Evolutionary conservation across 2,888 invertebrate genomes (phyloP), one percentile per base, ranked within the genome.

Genomic region (Microchrysa polita): DNA sequence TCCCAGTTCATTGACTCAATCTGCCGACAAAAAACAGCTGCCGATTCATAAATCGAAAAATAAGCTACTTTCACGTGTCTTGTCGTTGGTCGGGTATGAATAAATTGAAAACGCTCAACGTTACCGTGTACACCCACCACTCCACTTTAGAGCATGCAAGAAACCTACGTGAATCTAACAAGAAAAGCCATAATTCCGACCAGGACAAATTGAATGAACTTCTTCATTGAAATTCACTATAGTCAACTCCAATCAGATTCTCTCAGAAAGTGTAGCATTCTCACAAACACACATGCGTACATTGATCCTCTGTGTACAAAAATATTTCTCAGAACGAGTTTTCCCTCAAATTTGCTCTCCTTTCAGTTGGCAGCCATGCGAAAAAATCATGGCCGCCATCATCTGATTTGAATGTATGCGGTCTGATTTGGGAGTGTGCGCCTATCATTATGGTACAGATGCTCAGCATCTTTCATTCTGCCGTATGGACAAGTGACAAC

Each of bases 361-460:
- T 14, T 23, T 10, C 20, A 10, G 57, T 69, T 69, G 69, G 69
- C 69, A 69, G 55, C 69, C 14, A n/a, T 63, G 72, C 1, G n/a
- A 55, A 61, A 22, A 18, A 18, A 61, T 60, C 53, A 72, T 72
- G 72, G 72, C 72, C 63, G 72, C 61, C 60, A 27, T 53, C n/a
- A n/a, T n/a, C n/a, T n/a, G 52, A 65, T 34, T 27, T 34, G 67
- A 7, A 53, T 12, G 48, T n/a, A 12, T 16, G 20, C 27, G 34
- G 14, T 48, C n/a, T n/a, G n/a, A n/a, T n/a, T n/a, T 7, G 10
- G 5, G 7, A 18, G 14, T 9, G 22, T 69, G 69, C 55, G 69
- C 55, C 12, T 69, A 57, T 18, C 34, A n/a, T n/a, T n/a, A 20
- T 27, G 5, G 20, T 53, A 5, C 14, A 7, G 27, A 22, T 63